Evolutionary conservation across 2,113 vertebrate genomes (phyloP), one percentile per base, ranked within the genome.

Genomic region (Lepisosteus oculatus): DNA sequence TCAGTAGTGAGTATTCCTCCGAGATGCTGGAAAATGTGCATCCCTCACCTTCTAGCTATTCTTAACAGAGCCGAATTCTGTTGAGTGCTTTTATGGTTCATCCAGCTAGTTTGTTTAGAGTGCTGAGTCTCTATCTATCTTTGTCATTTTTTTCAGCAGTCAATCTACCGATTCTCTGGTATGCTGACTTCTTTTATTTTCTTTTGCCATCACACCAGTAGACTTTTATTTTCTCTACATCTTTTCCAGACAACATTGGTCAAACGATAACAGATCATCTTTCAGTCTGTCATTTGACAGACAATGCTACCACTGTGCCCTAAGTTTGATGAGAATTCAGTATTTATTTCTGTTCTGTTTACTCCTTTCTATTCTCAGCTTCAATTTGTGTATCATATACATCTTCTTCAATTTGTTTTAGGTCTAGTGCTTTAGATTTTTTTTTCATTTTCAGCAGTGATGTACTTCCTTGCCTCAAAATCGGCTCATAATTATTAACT

Each of bases 401-500:
- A 74, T 76, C 70, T 17, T 8, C 55, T 72, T 13, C 56, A 72
- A 59, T 55, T 11, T 43, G 56, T 67, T 69, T 45, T 77, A 72
- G 69, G 12, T 55, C 66, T 8, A 41, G 6, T 74, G 61, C 67
- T 67, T 61, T 62, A 69, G 65, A 71, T 69, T 77, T 72, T 76
- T 13, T 80, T 77, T 81, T 79, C 80, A 74, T 79, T 89, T 86
- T 80, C 59, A 47, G 15, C 65, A 62, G 71, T 43, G 70, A 67
- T 63, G 85, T 69, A 54, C 64, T 68, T 69, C 65, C 70, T 57
- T 15, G 69, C 67, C 66, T 77, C 15, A 72, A 75, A 65, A 70
- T 17, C 72, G 74, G 76, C 77, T 77, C 65, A 69, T 75, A 84
- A 87, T 89, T 76, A 83, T 88, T 88, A 79, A 89, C 77, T 86